A percentile compares a stretch with the other conserved stretches of the same genome.
Evolutionary conservation across 2,797 vertebrate species (phyloP).

Genomic region (Gambelia wislizenii): DNA sequence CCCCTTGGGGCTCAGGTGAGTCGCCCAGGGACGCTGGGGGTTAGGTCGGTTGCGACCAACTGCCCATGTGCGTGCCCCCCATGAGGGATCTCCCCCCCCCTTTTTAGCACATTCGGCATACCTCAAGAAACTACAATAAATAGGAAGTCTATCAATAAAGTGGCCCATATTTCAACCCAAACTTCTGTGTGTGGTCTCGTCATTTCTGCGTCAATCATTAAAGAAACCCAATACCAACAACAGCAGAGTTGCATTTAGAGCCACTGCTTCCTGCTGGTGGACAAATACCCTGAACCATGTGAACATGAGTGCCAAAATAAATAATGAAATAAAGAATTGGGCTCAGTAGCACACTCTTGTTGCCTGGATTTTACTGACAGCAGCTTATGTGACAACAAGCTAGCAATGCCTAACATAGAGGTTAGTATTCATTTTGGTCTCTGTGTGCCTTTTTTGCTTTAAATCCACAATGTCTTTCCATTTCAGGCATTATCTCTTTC

Average conservation of each 20-base stretch:
- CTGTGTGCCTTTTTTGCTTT: not conserved
- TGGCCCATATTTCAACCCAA: no score
- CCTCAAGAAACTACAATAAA: no score
- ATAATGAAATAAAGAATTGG: conserved; percentile 6
- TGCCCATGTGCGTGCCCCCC: no score
- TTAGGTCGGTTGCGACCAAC: no score
- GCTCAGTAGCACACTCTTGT: not conserved
- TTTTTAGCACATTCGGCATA: no score
- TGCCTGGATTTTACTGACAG: not conserved
- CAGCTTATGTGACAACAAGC: not conserved
- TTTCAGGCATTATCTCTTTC: not conserved
- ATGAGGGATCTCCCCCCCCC: no score
- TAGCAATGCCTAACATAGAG: not conserved
- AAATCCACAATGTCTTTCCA: not conserved
- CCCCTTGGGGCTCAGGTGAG: no score
- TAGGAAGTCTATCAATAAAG: no score
- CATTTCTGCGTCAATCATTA: no score
- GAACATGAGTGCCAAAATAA: conserved; percentile 10
- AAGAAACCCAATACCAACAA: conserved; percentile 10
- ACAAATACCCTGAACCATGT: conserved; percentile 10
- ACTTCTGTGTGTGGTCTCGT: no score
- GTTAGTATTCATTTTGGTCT: not conserved
- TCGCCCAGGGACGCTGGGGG: no score
- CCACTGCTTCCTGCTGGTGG: not conserved
- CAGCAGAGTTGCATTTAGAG: conserved; percentile 20